Base-by-base conservation (phyloP, 2,888 invertebrate species). In the Lissonota sp. region DNA sequence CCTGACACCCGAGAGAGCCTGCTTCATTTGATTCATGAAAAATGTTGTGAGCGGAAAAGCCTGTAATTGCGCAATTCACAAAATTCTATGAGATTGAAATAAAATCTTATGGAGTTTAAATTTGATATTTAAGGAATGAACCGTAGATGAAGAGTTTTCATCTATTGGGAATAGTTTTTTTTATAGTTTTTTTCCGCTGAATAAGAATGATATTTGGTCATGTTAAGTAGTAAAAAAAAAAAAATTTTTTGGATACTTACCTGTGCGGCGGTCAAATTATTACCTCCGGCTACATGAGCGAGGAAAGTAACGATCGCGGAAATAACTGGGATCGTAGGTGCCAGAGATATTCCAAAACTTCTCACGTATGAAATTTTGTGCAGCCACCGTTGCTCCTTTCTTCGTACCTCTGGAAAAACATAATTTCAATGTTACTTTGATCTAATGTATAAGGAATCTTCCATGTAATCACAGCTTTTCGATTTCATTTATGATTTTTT, bases 291-390 rank as follows among this genome's bases (percentile, higher is more conserved):
- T 12, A 95, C 93, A 83, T 95, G 94, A 12, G 94, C 93, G 16
- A 95, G 90, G 86, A 95, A 94, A 0, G 94, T 95, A 58, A 94
- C 90, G 80, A 95, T 94, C n/a, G 94, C 93, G 0, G 95, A 93
- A 58, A 95, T 92, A 12, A 94, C 93, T 10, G 95, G 95, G n/a
- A 95, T 93, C 44, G 94, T 93, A n/a, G 94, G 94, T 10, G 94
- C 93, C 75, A 94, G 91, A 0, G 95, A 94, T 64, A 94, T 92
- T 80, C 94, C 94, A 62, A 95, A 89, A 86, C 94, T 94, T 87
- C 94, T 94, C 1, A 94, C 93, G 84, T 94, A 94, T 5, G 94
- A 94, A 71, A 94, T 93, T 86, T 93, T 94, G 86, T 94, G 93
- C 8, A 95, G 88, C 79, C 93, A 91, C 1, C 87, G 86, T 82